A percentile compares a stretch with the other conserved stretches of the same genome.
Conservation (phyloP, 2,888 invertebrate genomes). For the Limenitis camilla region DNA sequence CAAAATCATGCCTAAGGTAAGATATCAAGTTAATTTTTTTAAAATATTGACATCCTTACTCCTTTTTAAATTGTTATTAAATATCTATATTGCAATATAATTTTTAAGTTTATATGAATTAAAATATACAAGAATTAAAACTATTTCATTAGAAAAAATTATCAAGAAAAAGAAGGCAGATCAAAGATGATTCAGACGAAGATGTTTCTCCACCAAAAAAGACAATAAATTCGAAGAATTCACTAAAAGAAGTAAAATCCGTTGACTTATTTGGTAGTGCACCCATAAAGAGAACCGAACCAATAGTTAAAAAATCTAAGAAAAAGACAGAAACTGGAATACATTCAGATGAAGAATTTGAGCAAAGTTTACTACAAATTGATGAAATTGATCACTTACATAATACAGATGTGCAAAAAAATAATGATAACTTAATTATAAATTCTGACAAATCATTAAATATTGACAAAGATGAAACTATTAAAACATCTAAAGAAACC, state of each 20-base stretch:
- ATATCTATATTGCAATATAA: neutral
- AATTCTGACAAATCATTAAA: slow-evolving; percentile 7
- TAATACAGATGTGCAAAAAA: neutral
- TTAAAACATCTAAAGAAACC: neutral
- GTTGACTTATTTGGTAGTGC: slow-evolving; percentile 77
- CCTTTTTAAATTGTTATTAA: neutral
- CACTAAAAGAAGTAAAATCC: slow-evolving; percentile 56
- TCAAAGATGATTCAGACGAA: slow-evolving; percentile 59
- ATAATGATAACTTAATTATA: neutral
- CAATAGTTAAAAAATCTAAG: slow-evolving; percentile 55
- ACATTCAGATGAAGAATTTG: slow-evolving; percentile 82
- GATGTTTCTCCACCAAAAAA: slow-evolving; percentile 36
- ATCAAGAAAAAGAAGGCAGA: slow-evolving; percentile 38
- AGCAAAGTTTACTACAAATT: slow-evolving; percentile 77
- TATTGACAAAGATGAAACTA: neutral
- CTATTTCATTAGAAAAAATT: slow-evolving; percentile 44
- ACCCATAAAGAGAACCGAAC: slow-evolving; percentile 75
- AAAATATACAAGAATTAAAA: neutral
- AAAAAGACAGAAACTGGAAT: slow-evolving; percentile 68
- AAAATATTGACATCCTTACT: too few relatives aligned
- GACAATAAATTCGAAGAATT: slow-evolving; percentile 30
- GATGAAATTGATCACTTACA: slow-evolving; percentile 66
- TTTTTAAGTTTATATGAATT: too few relatives aligned
- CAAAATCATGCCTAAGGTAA: slow-evolving; percentile 58
- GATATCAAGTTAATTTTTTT: neutral